These are phyloP conservation scores for Rhagium mordax DNA, from an alignment of 2,888 invertebrate genomes.

Conservation along the genomic window DNA sequence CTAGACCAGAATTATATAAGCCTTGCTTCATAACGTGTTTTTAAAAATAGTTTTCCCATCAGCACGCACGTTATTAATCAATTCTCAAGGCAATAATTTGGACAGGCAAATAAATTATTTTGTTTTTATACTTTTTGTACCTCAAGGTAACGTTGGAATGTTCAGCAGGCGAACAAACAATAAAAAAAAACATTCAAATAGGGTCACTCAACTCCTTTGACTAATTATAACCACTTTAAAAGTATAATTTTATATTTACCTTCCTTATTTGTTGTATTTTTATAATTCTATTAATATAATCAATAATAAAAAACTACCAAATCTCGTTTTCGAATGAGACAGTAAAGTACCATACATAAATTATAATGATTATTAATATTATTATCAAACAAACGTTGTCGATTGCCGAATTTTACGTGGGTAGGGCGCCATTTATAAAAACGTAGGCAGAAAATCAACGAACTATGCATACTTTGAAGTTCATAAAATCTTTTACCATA, in stretches of 20 bases:
- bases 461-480: background rate
- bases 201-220: constrained; percentile 31
- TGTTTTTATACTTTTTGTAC: constrained; percentile 24
- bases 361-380: too few species aligned
- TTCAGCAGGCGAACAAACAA: constrained; percentile 13
- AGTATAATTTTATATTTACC: constrained; percentile 14
- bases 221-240: constrained; percentile 18
- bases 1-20: constrained; percentile 14
- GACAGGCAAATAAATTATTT: constrained; percentile 26
- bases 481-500: background rate
- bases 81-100: constrained; percentile 29
- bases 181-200: constrained; percentile 32
- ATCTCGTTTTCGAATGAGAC: constrained; percentile 11
- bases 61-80: constrained; percentile 27
- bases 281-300: constrained; percentile 25
- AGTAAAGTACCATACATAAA: constrained; percentile 6
- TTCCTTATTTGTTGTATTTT: constrained; percentile 29
- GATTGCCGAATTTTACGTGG: background rate
- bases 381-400: background rate
- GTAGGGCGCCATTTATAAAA: background rate
- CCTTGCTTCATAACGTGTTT: background rate
- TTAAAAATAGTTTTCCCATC: constrained; percentile 25
- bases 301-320: constrained; percentile 5
- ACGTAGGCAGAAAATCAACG: background rate
- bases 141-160: constrained; percentile 27